Evolutionary conservation across 2,797 vertebrate genomes (phyloP).

Genomic region (Salarias fasciatus): DNA sequence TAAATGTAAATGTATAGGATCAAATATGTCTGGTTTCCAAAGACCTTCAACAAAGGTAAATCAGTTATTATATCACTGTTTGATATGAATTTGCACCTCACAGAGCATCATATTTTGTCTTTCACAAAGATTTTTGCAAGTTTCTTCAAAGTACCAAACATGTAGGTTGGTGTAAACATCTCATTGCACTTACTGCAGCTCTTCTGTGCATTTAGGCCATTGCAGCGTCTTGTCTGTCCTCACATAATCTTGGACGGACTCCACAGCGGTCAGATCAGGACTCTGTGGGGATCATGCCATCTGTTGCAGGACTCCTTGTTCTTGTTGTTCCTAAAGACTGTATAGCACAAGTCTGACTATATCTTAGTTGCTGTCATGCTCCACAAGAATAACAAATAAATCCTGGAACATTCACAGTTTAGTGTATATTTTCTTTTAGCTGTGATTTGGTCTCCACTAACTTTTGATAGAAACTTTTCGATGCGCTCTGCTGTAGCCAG

Average conservation of each 20-base stretch:
- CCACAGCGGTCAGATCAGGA: conserved; percentile 8
- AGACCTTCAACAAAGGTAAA: no score
- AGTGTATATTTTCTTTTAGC: background rate
- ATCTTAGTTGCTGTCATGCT: background rate
- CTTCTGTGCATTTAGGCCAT: conserved; percentile 5
- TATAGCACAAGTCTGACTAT: background rate
- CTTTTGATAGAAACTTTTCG: background rate
- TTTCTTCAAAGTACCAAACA: background rate
- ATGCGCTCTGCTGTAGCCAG: background rate
- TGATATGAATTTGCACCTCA: no score
- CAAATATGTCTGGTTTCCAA: no score
- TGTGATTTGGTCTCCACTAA: background rate
- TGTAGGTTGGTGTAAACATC: background rate
- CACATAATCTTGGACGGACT: conserved; percentile 9
- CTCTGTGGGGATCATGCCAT: background rate
- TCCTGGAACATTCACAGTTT: background rate
- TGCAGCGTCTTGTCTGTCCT: conserved; percentile 6
- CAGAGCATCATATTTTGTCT: no score
- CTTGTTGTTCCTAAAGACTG: no score
- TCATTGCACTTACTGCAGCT: background rate
- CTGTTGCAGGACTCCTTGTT: no score
- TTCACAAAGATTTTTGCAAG: no score
- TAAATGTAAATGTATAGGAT: no score
- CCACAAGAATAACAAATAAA: background rate
- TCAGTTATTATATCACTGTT: no score